Evolutionary conservation across 2,888 invertebrate species (phyloP).

Genomic region (Ferrisia virgata): DNA sequence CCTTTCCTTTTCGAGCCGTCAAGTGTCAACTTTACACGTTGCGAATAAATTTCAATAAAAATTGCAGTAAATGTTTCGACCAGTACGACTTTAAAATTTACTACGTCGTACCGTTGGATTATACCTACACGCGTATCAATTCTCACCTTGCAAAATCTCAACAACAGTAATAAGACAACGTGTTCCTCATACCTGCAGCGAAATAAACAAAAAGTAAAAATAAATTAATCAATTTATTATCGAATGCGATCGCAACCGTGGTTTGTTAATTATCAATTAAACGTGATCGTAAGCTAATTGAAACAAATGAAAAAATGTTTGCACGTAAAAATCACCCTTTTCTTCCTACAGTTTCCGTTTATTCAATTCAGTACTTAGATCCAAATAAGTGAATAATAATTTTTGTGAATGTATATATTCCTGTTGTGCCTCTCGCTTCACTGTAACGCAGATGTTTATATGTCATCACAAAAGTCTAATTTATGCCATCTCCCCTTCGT

Average conservation of each 20-base stretch:
- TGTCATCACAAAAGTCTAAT: background rate
- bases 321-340: too few species aligned
- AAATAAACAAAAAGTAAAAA: background rate
- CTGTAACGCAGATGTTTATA: too few species aligned
- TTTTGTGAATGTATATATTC: too few species aligned
- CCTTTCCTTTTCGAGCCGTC: too few species aligned
- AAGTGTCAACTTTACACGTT: background rate
- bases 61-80: background rate
- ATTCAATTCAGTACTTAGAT: too few species aligned
- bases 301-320: too few species aligned
- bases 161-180: background rate
- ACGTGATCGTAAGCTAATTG: background rate
- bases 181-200: background rate
- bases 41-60: background rate
- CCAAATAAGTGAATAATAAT: too few species aligned
- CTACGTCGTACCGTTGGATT: background rate
- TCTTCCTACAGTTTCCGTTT: too few species aligned
- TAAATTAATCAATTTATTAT: background rate
- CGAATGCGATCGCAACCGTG: background rate
- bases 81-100: background rate
- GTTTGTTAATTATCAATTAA: background rate
- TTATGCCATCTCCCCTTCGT: too few species aligned
- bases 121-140: background rate
- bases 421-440: too few species aligned
- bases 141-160: background rate